A percentile compares a stretch with the other conserved stretches of the same genome.
phyloP scores from a whole-genome alignment of 2,888 invertebrate species.

The Eupithecia vulgata region DNA sequence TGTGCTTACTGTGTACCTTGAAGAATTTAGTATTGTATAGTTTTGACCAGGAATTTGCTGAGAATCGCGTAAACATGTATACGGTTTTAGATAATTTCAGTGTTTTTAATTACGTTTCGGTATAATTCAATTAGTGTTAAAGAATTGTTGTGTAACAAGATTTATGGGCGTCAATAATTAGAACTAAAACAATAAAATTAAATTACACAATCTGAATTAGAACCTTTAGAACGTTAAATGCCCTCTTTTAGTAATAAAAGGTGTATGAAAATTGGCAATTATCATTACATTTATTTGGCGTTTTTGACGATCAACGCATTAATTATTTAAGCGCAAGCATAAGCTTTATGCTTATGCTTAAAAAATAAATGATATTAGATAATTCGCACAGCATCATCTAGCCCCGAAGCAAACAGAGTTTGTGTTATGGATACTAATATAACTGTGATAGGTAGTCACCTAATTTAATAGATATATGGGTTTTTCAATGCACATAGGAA shows the following conservation, averaged over 20 bases:
- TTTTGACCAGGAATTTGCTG: not conserved
- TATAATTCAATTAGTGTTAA: not conserved
- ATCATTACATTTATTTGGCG: not conserved
- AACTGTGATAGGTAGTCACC: too few relatives aligned
- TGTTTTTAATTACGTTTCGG: not conserved
- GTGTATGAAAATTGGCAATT: not conserved
- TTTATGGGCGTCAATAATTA: not conserved
- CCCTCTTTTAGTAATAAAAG: not conserved
- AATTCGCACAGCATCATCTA: not conserved
- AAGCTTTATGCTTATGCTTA: too few relatives aligned
- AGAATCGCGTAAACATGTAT: not conserved
- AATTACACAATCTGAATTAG: not conserved
- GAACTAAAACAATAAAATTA: not conserved
- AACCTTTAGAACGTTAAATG: not conserved
- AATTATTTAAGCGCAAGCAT: too few relatives aligned
- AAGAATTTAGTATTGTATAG: not conserved
- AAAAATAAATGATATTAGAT: not conserved
- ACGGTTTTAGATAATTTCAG: not conserved
- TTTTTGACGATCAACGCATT: not conserved
- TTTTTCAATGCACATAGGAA: not conserved
- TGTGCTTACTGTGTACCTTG: not conserved
- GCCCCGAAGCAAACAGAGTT: not conserved
- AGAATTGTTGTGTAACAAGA: conserved; percentile 7
- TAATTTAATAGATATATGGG: too few relatives aligned
- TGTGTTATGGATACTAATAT: not conserved